Base-by-base conservation (phyloP, 2,113 vertebrate species). In the Callipepla californica region DNA sequence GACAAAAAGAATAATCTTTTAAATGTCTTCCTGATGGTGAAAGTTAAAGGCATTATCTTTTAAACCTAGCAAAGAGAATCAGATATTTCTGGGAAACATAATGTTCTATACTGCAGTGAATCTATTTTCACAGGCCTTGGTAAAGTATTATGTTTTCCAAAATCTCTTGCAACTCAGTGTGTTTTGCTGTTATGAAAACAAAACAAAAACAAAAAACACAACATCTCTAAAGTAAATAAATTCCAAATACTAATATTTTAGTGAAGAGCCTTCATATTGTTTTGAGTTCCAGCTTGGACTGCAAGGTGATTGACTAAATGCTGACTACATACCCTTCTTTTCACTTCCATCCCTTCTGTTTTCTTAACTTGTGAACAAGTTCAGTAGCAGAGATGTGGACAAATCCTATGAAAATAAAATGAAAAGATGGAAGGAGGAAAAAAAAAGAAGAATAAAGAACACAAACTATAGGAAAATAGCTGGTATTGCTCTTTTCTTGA, bases 21-120 rank as follows among this genome's bases (percentile, higher is more conserved):
- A 78, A 84, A 82, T 76, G 59, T 70, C 20, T 78, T 94, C 72
- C 42, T 7, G 5, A 42, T 86, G 61, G 40, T 87, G 70, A 74
- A 72, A 87, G 79, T 48, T 83, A 89, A 92, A 83, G 72, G 38
- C 47, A 63, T 84, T 94, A n/a, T 58, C 70, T 79, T 80, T 74
- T 85, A 91, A 92, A 95, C 53, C 21, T 68, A 84, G 59, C 55
- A 91, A 89, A 84, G 75, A 87, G 96, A 96, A 94, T 67, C 7
- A 25, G 55, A 68, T 78, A 16, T 89, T 87, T 92, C 80, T 94
- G 87, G 61, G 68, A 83, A 80, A 61, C 65, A 61, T 16, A 68
- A 28, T 65, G 51, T 80, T 77, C 48, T 87, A 25, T 87, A 95
- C 95, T 77, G 58, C 42, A 7, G 69, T 90, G 68, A 96, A 88